phyloP scores from a whole-genome alignment of 2,888 invertebrate genomes.

The Phalera bucephala region DNA sequence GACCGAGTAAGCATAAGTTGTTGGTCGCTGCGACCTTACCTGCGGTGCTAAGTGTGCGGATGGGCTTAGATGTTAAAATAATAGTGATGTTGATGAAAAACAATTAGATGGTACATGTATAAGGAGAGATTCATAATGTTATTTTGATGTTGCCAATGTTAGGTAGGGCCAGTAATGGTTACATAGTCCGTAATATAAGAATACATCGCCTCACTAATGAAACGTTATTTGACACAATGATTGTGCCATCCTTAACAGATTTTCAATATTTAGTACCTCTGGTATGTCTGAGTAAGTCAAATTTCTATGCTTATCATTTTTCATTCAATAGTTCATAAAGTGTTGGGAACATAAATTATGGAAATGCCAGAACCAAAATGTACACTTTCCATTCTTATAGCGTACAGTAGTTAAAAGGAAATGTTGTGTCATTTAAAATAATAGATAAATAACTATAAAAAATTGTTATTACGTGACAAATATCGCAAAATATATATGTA shows the following conservation, averaged over 20 bases:
- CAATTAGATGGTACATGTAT: slow-evolving; percentile 35
- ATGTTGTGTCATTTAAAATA: slow-evolving; percentile 76
- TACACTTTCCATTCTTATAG: slow-evolving; percentile 55
- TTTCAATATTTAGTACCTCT: slow-evolving; percentile 33
- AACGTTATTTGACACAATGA: slow-evolving; percentile 52
- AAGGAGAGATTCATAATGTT: slow-evolving; percentile 30
- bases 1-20: too few relatives aligned
- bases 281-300: slow-evolving; percentile 11
- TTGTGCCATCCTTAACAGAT: slow-evolving; percentile 63
- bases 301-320: not conserved
- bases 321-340: slow-evolving; percentile 7
- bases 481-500: slow-evolving; percentile 71
- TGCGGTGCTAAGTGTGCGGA: too few relatives aligned
- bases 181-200: slow-evolving; percentile 36
- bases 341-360: slow-evolving; percentile 25
- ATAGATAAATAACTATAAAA: slow-evolving; percentile 69
- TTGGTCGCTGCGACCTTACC: too few relatives aligned
- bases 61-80: too few relatives aligned
- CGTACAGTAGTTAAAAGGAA: slow-evolving; percentile 61
- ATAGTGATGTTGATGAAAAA: too few relatives aligned
- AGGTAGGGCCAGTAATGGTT: slow-evolving; percentile 60
- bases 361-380: slow-evolving; percentile 29
- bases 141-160: slow-evolving; percentile 55
- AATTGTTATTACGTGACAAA: slow-evolving; percentile 71
- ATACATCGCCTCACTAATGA: slow-evolving; percentile 32